A percentile compares a stretch with the other conserved stretches of the same genome.
Conservation (phyloP, 2,113 vertebrate genomes). For the Rissa tridactyla region DNA sequence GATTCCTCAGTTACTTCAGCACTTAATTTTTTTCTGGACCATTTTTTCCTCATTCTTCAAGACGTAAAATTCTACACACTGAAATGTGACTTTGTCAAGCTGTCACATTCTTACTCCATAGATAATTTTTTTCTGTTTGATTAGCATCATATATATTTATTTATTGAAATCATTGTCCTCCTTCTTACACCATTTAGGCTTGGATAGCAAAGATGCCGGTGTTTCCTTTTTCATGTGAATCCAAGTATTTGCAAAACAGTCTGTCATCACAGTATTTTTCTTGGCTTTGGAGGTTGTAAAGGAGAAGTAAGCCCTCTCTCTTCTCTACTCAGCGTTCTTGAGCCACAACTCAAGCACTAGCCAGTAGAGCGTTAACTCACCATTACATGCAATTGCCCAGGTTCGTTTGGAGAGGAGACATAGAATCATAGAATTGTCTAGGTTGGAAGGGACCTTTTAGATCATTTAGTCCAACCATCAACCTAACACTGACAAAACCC, state of each 20-base stretch:
- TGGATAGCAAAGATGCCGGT: neutral
- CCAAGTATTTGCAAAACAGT: neutral
- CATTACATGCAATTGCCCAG: neutral
- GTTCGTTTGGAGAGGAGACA: neutral
- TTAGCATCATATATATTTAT: neutral
- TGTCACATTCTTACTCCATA: neutral
- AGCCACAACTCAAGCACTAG: neutral
- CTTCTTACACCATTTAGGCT: neutral
- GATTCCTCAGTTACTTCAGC: neutral
- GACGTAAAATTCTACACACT: neutral
- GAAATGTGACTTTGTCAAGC: neutral
- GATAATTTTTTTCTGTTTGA: neutral
- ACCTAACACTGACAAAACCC: no score
- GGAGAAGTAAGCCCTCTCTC: accelerated
- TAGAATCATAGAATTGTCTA: neutral
- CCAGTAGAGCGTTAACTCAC: neutral
- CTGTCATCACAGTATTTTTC: neutral
- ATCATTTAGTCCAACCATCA: no score
- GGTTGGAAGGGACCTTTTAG: no score
- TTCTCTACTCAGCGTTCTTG: accelerated
- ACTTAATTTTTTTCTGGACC: neutral
- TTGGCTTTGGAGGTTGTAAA: neutral
- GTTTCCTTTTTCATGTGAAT: neutral
- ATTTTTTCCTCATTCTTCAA: neutral
- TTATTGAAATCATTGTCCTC: neutral